Conservation (phyloP, 2,888 invertebrate species). For the Aromia moschata region DNA sequence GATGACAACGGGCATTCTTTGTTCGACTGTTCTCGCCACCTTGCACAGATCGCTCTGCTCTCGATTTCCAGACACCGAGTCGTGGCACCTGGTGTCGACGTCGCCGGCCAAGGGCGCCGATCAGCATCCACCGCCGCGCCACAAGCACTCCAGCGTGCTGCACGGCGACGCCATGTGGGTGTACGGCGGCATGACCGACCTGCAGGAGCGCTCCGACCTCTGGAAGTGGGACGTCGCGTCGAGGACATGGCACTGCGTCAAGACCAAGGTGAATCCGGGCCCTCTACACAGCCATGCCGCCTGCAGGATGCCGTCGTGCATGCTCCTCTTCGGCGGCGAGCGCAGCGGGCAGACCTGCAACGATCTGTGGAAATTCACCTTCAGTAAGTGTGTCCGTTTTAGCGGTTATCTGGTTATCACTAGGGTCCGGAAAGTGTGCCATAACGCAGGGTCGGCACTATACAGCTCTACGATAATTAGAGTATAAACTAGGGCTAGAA, state of each 20-base stretch:
- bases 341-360: conserved; percentile 74
- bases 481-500: too few relatives aligned
- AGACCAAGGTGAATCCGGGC: conserved; percentile 72
- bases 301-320: conserved; percentile 78
- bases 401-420: too few relatives aligned
- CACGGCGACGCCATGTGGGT: conserved; percentile 84
- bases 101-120: conserved; percentile 57
- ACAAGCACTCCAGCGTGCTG: conserved; percentile 85
- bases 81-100: conserved; percentile 74
- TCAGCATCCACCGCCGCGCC: conserved; percentile 74
- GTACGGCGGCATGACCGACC: conserved; percentile 88
- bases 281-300: conserved; percentile 82
- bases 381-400: conserved; percentile 67
- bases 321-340: conserved; percentile 85
- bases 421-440: too few relatives aligned
- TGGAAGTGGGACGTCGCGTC: conserved; percentile 58
- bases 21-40: too few relatives aligned
- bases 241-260: conserved; percentile 73
- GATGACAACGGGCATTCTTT: too few relatives aligned
- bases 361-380: conserved; percentile 86
- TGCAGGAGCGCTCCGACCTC: conserved; percentile 66
- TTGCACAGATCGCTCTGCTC: too few relatives aligned
- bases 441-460: too few relatives aligned
- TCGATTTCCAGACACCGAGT: conserved; percentile 88
- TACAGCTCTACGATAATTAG: too few relatives aligned